Evolutionary conservation across 1,140 invertebrate genomes (phyloP), one percentile per base, ranked within the genome.

Genomic region (Sitophilus oryzae): DNA sequence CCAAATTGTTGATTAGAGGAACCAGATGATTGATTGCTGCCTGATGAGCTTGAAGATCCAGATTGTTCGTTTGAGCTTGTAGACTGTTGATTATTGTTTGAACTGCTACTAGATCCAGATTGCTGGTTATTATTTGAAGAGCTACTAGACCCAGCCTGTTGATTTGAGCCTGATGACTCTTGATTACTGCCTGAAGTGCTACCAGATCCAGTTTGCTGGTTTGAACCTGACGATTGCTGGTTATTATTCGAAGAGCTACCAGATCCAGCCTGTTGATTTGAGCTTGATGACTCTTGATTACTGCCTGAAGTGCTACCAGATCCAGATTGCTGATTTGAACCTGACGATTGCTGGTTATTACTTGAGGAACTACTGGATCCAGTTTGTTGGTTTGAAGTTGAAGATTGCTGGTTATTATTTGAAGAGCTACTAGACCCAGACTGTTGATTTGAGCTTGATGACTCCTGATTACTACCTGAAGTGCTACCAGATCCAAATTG

Each of bases 301-400:
- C 15, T 43, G 22, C 19, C 21, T 40, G 49, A 42, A 14, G 25
- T 6, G 25, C 23, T 43, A 22, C 22, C 23, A 14, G 30, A 42
- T 25, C 15, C 20, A 37, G 16, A 44, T 21, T 22, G 15, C 38
- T 49, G 49, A 45, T 41, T 41, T 1, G 35, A 43, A 35, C 23
- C 20, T 15, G 41, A 46, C 56, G 72, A 53, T 47, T 41, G 16
- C 16, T 52, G 23, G 14, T 57, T 41, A 51, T 21, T 59, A 1
- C 44, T 59, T 19, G 42, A 45, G 9, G 43, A 47, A 20, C 35
- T 30, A 18, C 38, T 20, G 38, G 38, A 40, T 8, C 44, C 23
- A 34, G 44, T 37, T 23, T 38, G 36, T 22, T 47, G 30, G 18
- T n/a, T 25, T 10, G 14, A 37, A 21, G 37, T 23, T 36, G 52